Percentiles rank a stretch among this genome's conserved stretches.
These are phyloP conservation scores for Chinchilla lanigera DNA, from an alignment of 2,113 vertebrate species.

Conservation along the genomic window DNA sequence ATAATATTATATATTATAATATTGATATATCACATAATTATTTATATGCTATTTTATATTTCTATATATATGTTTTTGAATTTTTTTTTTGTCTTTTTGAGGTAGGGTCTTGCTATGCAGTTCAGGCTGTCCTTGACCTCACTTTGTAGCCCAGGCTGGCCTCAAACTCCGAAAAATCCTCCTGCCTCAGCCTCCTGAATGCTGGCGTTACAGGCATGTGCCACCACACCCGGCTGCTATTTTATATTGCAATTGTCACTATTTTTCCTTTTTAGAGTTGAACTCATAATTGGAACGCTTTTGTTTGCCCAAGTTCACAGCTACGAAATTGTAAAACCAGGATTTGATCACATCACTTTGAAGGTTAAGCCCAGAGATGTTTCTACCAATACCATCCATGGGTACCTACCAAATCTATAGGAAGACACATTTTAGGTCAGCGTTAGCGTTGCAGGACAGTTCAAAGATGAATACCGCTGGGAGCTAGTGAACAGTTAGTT, in stretches of 20 bases:
- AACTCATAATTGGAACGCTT: background rate
- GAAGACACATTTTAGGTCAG: background rate
- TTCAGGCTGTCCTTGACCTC: too few relatives aligned
- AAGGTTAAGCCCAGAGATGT: background rate
- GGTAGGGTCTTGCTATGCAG: too few relatives aligned
- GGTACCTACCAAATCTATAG: background rate
- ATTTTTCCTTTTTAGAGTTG: background rate
- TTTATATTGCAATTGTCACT: background rate
- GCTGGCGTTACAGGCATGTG: too few relatives aligned
- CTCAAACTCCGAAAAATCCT: too few relatives aligned
- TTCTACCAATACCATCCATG: conserved; percentile 24
- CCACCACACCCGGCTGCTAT: too few relatives aligned
- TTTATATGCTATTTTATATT: background rate
- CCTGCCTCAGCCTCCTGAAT: too few relatives aligned
- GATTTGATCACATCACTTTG: background rate
- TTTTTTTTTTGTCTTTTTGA: too few relatives aligned
- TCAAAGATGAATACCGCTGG: background rate
- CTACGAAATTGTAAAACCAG: background rate
- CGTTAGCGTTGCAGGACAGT: background rate
- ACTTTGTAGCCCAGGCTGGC: too few relatives aligned
- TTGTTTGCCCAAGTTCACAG: conserved; percentile 32
- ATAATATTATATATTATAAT: background rate
- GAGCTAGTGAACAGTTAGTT: background rate
- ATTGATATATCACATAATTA: background rate
- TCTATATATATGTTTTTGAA: background rate